These are phyloP conservation scores for Naja naja DNA, from an alignment of 2,113 vertebrate species.

Conservation along the genomic window DNA sequence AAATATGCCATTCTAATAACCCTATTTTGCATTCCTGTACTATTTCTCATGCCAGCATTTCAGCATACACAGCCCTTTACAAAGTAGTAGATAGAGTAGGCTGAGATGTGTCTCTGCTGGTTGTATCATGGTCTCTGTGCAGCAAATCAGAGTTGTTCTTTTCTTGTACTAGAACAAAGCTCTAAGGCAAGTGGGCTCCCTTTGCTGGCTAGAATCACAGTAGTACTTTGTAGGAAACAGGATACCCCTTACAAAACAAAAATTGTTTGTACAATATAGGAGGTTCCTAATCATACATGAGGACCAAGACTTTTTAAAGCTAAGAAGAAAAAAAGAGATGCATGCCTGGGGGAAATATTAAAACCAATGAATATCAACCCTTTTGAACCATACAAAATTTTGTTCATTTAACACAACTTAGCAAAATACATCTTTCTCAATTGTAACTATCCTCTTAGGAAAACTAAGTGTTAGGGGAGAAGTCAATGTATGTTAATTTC, in stretches of 20 bases:
- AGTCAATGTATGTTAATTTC: background rate
- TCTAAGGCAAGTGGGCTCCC: background rate
- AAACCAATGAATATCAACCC: background rate
- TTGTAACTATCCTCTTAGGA: background rate
- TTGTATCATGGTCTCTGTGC: background rate
- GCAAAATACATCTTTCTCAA: background rate
- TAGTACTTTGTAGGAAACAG: background rate
- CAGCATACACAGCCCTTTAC: background rate
- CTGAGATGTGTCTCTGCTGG: background rate
- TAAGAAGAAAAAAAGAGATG: background rate
- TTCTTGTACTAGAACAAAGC: background rate
- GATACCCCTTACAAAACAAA: background rate
- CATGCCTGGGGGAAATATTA: background rate
- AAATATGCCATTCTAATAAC: conserved; percentile 3
- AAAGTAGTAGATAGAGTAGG: background rate
- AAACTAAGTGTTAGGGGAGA: background rate
- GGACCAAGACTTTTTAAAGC: background rate
- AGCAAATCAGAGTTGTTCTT: background rate
- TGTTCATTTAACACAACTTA: background rate
- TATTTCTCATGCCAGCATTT: background rate
- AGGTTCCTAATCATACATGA: background rate
- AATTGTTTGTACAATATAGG: background rate
- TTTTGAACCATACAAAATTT: background rate
- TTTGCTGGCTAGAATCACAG: background rate
- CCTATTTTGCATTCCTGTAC: background rate